Evolutionary conservation across 2,888 invertebrate genomes (phyloP).

Genomic region (Strigamia crassipes): DNA sequence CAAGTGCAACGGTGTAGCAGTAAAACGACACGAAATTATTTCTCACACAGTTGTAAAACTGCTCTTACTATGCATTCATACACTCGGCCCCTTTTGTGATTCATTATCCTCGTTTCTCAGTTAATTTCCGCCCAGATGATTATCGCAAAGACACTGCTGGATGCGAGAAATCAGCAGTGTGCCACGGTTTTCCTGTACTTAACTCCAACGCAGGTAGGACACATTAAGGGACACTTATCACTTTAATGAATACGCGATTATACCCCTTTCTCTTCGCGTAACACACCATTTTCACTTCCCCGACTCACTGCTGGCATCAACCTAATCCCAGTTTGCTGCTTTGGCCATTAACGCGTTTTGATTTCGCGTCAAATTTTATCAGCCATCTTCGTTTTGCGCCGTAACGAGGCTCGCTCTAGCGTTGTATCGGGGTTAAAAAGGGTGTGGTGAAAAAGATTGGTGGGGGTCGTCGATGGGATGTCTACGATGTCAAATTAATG

Average conservation of each 20-base stretch:
- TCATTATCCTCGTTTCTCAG: slow-evolving; percentile 47
- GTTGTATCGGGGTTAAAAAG: background rate
- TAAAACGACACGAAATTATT: slow-evolving; percentile 12
- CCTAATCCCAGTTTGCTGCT: background rate
- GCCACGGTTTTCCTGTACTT: slow-evolving; percentile 27
- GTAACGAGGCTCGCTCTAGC: background rate
- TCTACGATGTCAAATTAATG: slow-evolving; percentile 26
- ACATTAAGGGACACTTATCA: slow-evolving; percentile 46
- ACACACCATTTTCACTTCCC: background rate
- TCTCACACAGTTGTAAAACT: background rate
- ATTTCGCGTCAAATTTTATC: slow-evolving; percentile 1
- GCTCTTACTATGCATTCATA: slow-evolving; percentile 11
- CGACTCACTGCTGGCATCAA: background rate
- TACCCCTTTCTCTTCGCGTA: background rate
- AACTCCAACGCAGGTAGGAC: slow-evolving; percentile 42
- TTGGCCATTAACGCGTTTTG: background rate
- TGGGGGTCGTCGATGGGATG: background rate
- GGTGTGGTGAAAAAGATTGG: slow-evolving; percentile 1
- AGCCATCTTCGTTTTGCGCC: background rate
- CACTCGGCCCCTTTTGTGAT: slow-evolving; percentile 44
- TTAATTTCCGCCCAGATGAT: slow-evolving; percentile 48
- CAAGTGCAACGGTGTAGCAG: background rate
- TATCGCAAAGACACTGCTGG: slow-evolving; percentile 43
- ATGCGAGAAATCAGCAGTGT: slow-evolving; percentile 19
- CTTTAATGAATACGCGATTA: slow-evolving; percentile 45